Percentiles rank a stretch among this genome's conserved stretches.
phyloP scores from a whole-genome alignment of 2,113 vertebrate genomes.

The Mus spicilegus region DNA sequence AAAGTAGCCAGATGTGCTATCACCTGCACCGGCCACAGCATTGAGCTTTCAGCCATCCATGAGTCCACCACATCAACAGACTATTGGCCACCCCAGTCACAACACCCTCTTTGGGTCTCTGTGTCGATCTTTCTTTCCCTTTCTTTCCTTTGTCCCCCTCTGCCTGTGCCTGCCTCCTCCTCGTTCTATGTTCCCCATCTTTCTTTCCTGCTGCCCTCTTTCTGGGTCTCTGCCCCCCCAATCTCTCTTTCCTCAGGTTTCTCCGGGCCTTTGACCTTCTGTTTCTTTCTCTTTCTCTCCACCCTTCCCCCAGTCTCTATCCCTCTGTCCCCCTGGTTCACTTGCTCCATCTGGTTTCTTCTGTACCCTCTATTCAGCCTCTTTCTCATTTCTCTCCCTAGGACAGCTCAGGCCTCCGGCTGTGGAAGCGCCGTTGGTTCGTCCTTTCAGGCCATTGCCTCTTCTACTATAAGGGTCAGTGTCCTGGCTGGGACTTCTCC shows the following conservation, averaged over 20 bases:
- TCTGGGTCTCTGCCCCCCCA: not conserved
- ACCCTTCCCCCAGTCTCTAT: not conserved
- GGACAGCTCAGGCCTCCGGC: constrained; percentile 93
- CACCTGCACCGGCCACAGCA: too few species aligned
- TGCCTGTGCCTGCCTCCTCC: not conserved
- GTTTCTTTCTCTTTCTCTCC: not conserved
- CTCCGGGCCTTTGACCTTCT: not conserved
- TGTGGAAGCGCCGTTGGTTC: constrained; percentile 96
- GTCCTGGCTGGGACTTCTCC: not conserved
- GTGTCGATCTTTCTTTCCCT: not conserved
- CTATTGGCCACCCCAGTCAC: not conserved
- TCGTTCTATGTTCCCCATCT: not conserved
- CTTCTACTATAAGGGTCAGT: constrained; percentile 91
- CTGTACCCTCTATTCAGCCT: not conserved
- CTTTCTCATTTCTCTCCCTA: constrained; percentile 72
- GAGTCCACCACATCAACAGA: not conserved
- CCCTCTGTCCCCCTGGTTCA: not conserved
- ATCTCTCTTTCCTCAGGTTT: too few species aligned
- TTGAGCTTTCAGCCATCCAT: not conserved
- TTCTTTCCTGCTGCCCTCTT: too few species aligned
- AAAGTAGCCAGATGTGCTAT: not conserved
- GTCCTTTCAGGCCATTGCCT: constrained; percentile 94
- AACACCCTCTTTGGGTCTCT: not conserved
- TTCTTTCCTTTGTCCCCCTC: too few species aligned
- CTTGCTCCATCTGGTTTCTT: not conserved